Percentiles rank a stretch among this genome's conserved stretches.
Evolutionary conservation across 2,888 invertebrate species (phyloP).

Genomic region (Melieria omissa): DNA sequence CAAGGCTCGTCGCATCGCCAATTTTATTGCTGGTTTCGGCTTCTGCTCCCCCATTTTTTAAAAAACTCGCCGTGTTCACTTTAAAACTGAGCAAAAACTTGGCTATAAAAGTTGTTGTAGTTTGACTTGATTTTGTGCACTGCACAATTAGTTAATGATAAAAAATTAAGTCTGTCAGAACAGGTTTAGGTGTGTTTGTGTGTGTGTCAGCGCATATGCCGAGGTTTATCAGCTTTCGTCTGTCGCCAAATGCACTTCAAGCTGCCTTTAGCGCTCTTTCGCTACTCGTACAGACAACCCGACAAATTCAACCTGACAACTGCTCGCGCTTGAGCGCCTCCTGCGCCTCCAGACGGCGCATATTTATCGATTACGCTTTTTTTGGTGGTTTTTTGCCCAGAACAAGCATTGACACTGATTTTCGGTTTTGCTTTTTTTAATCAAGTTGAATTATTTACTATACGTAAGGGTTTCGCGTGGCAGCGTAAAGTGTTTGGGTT

Average conservation of each 20-base stretch:
- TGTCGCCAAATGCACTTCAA: not conserved
- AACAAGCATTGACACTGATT: not conserved
- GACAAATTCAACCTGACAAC: slow-evolving; percentile 46
- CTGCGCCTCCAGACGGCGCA: slow-evolving; percentile 29
- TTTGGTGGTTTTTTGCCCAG: not conserved
- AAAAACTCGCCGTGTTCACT: too few relatives aligned
- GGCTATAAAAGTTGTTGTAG: not conserved
- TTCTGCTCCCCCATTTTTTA: slow-evolving; percentile 1
- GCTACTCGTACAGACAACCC: not conserved
- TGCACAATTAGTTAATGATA: too few relatives aligned
- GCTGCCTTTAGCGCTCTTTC: too few relatives aligned
- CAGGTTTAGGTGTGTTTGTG: not conserved
- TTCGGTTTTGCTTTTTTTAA: not conserved
- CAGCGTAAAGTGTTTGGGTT: too few relatives aligned
- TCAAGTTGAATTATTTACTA: not conserved
- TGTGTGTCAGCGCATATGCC: not conserved
- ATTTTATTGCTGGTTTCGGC: not conserved
- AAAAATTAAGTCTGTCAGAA: too few relatives aligned
- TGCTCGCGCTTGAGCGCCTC: slow-evolving; percentile 49
- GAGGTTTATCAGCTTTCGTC: not conserved
- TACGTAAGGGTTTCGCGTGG: too few relatives aligned
- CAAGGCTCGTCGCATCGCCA: too few relatives aligned
- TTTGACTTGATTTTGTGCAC: not conserved
- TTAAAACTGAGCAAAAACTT: not conserved
- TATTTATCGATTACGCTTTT: slow-evolving; percentile 11